Base-by-base conservation (phyloP, 1,140 invertebrate species). In the Epicauta chinensis region DNA sequence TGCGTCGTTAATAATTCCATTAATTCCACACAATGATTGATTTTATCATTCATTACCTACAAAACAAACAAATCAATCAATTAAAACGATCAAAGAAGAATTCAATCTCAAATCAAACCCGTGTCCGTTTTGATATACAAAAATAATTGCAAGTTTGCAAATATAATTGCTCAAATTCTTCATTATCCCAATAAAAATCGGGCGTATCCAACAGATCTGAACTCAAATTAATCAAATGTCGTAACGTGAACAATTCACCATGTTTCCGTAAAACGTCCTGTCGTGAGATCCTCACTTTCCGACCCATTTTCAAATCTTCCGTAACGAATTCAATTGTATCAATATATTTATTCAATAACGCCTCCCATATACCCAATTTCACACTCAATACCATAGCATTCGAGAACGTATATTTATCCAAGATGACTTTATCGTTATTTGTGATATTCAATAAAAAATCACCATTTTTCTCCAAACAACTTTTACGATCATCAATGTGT, bases 101-200 rank as follows among this genome's bases (percentile, higher is more conserved):
- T n/a, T n/a, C n/a, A n/a, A n/a, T n/a, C n/a, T n/a, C n/a, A n/a
- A n/a, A n/a, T n/a, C n/a, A 64, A 72, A 87, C 85, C 69, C 77
- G 85, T 16, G 93, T 96, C 46, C 94, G 76, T 61, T 89, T 82
- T 0, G 80, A 70, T 43, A 97, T 91, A 62, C 81, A 89, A 56
- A 97, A 88, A 74, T 96, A 89, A 14, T 78, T 78, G 52, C 84
- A 89, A 0, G 84, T 87, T 63, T 84, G 82, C 41, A 82, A 77
- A 67, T 94, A 97, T 0, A 97, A 71, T 0, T 65, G 73, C 76
- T 96, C 93, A 3, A 97, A 74, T 32, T 87, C 75, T 61, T 95
- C 90, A 42, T 89, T 79, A 60, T 97, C 93, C 94, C 95, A 98
- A 69, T 97, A 97, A 72, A 97, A 97, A 73, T 98, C 95, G 0